Evolutionary conservation across 2,888 invertebrate species (phyloP).

Genomic region (Eupelmus urozonus): DNA sequence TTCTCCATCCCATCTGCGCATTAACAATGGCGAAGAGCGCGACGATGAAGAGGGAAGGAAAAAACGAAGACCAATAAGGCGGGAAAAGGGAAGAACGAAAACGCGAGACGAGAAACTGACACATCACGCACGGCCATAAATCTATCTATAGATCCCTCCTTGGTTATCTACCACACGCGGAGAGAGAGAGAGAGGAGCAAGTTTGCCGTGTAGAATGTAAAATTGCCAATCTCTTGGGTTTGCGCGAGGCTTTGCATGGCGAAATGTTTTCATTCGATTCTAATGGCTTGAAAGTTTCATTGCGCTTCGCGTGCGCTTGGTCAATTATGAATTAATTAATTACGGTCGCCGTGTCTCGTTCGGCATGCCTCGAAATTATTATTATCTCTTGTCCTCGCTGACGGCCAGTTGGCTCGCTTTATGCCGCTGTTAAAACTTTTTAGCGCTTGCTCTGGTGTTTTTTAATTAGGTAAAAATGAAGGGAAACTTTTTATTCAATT

Average conservation of each 20-base stretch:
- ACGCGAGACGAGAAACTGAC: constrained; percentile 3
- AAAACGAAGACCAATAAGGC: background rate
- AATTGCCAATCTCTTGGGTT: no score
- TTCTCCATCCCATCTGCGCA: background rate
- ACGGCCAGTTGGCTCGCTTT: no score
- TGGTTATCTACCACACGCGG: background rate
- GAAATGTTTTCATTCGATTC: constrained; percentile 17
- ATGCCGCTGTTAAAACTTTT: no score
- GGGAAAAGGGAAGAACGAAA: background rate
- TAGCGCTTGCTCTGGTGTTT: no score
- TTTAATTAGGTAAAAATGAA: no score
- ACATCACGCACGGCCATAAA: constrained; percentile 37
- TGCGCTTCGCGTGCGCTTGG: no score
- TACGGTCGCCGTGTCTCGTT: background rate
- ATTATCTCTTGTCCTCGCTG: no score
- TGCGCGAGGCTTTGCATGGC: background rate
- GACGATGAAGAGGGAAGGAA: background rate
- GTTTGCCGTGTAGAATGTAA: no score
- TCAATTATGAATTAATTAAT: constrained; percentile 10
- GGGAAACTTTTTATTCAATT: no score
- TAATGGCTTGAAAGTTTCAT: background rate
- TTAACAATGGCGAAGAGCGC: background rate
- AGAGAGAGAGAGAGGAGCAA: background rate
- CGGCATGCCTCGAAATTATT: background rate
- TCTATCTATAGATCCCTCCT: constrained; percentile 12